Conservation (phyloP, 2,888 invertebrate species). For the Synergus itoensis region DNA sequence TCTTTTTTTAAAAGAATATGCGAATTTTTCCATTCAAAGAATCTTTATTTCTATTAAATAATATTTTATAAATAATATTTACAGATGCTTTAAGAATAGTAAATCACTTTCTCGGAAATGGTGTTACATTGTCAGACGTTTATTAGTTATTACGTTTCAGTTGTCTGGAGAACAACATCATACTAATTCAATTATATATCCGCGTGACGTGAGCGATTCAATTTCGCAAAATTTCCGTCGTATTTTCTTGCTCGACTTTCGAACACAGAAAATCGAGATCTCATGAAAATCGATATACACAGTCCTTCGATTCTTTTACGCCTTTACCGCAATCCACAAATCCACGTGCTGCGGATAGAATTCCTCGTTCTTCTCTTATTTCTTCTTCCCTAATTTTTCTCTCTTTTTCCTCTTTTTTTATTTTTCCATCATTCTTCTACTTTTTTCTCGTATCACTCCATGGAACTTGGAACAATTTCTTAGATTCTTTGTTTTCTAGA, state of each 20-base stretch:
- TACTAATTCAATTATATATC: slow-evolving; percentile 21
- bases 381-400: background rate
- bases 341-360: slow-evolving; percentile 2
- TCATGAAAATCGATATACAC: slow-evolving; percentile 21
- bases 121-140: background rate
- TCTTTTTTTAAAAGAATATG: background rate
- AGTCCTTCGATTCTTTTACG: slow-evolving; percentile 25
- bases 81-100: background rate
- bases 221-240: slow-evolving; percentile 26
- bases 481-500: background rate
- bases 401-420: background rate
- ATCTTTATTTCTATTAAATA: background rate
- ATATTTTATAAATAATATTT: background rate
- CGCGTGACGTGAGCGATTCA: slow-evolving; percentile 29
- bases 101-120: background rate
- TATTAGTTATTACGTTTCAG: slow-evolving; percentile 3
- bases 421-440: background rate
- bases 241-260: slow-evolving; percentile 24
- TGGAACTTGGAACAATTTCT: background rate
- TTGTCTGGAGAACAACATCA: background rate
- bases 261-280: slow-evolving; percentile 7
- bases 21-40: background rate
- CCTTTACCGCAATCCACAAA: background rate
- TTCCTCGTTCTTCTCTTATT: slow-evolving; percentile 2
- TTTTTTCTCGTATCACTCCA: background rate